Percentiles rank a stretch among this genome's conserved stretches.
Evolutionary conservation across 2,113 vertebrate genomes (phyloP).

Genomic region (Notarius quadriscutis): DNA sequence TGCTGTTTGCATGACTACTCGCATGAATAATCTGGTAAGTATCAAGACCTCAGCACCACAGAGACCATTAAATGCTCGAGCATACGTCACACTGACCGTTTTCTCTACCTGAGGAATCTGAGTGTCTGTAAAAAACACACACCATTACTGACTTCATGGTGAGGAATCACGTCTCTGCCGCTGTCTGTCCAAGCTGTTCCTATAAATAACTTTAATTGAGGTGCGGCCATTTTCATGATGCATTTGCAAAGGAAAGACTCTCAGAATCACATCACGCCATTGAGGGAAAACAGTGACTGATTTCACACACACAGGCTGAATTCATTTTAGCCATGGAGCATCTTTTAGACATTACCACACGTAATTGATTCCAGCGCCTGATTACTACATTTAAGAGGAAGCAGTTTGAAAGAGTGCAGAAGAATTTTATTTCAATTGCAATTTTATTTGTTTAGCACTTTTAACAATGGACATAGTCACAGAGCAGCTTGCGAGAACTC

Average conservation of each 20-base stretch:
- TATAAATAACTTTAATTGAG: slow-evolving; percentile 12
- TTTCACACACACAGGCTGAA: slow-evolving; percentile 25
- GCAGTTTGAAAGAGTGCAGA: slow-evolving; percentile 16
- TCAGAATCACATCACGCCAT: slow-evolving; percentile 8
- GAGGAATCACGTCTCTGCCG: background rate
- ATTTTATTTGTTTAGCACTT: slow-evolving; percentile 25
- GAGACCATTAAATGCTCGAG: background rate
- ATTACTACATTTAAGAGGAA: background rate
- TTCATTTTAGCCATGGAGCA: background rate
- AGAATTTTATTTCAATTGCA: slow-evolving; percentile 14
- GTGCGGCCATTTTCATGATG: background rate
- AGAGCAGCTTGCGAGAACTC: background rate
- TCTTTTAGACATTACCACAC: slow-evolving; percentile 23
- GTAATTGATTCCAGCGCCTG: slow-evolving; percentile 16
- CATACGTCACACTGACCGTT: too few relatives aligned
- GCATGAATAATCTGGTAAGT: background rate
- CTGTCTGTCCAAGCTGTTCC: background rate
- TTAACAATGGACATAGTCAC: slow-evolving; percentile 20
- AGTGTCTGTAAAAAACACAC: background rate
- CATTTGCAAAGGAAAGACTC: background rate
- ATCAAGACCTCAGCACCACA: background rate
- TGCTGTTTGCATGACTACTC: background rate
- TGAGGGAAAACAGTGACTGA: background rate
- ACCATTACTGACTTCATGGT: background rate
- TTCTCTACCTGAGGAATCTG: background rate